Evolutionary conservation across 1,140 invertebrate genomes (phyloP).

Genomic region (Psix sp.): DNA sequence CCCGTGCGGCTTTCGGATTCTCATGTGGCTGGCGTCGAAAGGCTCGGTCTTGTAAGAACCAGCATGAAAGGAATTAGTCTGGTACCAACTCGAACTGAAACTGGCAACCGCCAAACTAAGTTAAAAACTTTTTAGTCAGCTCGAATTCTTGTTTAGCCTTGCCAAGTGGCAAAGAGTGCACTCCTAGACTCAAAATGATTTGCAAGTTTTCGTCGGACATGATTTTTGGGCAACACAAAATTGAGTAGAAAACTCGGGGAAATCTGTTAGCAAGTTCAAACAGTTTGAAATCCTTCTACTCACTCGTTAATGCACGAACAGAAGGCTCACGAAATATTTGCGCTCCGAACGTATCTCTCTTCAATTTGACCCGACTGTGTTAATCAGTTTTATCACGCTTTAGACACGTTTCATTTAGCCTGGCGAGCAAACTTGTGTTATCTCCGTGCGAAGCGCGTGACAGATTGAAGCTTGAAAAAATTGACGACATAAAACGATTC

Average conservation of each 20-base stretch:
- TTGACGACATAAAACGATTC: conserved; percentile 6
- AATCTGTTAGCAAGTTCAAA: too few relatives aligned
- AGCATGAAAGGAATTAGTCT: conserved; percentile 55
- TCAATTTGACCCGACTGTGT: conserved; percentile 7
- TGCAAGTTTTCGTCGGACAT: conserved; percentile 50
- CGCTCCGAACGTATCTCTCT: conserved; percentile 1
- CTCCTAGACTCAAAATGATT: conserved; percentile 53
- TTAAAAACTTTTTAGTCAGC: conserved; percentile 64
- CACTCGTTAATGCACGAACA: conserved; percentile 22
- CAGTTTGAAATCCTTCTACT: too few relatives aligned
- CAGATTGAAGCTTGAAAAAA: conserved; percentile 12
- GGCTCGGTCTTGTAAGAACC: conserved; percentile 53
- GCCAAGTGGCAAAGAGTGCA: conserved; percentile 51
- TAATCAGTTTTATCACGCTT: conserved; percentile 27
- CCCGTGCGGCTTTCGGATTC: conserved; percentile 38
- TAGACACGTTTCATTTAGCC: conserved; percentile 37
- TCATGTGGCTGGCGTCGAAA: conserved; percentile 45
- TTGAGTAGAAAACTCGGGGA: too few relatives aligned
- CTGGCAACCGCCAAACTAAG: conserved; percentile 62
- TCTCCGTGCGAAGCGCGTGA: conserved; percentile 6
- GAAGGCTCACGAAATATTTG: conserved; percentile 16
- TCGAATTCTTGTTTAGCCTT: conserved; percentile 48
- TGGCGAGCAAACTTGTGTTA: conserved; percentile 9
- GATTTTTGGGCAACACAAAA: too few relatives aligned
- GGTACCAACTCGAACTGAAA: conserved; percentile 51